These are phyloP conservation scores for Nansenia antarctica DNA, from an alignment of 2,113 vertebrate species.

Conservation along the genomic window DNA sequence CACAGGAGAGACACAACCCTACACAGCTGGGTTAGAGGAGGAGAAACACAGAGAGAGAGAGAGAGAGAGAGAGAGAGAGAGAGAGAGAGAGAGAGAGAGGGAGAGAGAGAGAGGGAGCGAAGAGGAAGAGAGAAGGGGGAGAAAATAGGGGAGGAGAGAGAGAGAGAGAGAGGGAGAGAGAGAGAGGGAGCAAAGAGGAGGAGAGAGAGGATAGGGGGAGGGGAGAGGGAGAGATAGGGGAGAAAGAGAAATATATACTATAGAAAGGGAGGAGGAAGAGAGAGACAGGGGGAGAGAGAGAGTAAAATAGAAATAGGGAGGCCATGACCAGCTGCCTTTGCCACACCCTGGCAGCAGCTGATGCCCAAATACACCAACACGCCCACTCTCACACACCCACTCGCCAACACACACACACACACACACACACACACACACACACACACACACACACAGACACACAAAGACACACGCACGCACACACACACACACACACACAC, in stretches of 20 bases:
- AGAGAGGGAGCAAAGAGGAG: too few species aligned
- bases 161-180: background rate
- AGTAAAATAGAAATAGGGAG: background rate
- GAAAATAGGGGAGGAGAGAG: background rate
- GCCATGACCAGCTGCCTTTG: constrained; percentile 8
- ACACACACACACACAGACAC: constrained; percentile 12
- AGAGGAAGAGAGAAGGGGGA: background rate
- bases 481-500: constrained; percentile 6
- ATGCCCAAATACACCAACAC: constrained; percentile 9
- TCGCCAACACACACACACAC: background rate
- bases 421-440: background rate
- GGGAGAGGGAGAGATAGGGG: background rate
- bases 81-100: background rate
- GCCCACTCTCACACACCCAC: background rate
- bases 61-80: background rate
- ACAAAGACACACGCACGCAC: constrained; percentile 1
- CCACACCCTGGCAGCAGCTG: constrained; percentile 34
- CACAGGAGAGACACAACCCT: background rate
- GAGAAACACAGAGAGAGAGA: background rate
- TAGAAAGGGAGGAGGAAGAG: too few species aligned
- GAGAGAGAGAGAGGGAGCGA: background rate
- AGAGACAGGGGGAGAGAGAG: background rate
- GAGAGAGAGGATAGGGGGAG: background rate
- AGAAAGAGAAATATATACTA: too few species aligned
- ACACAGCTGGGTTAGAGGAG: constrained; percentile 26